A percentile compares a stretch with the other conserved stretches of the same genome.
phyloP scores from a whole-genome alignment of 1,140 invertebrate genomes.

The Cherax quadricarinatus region DNA sequence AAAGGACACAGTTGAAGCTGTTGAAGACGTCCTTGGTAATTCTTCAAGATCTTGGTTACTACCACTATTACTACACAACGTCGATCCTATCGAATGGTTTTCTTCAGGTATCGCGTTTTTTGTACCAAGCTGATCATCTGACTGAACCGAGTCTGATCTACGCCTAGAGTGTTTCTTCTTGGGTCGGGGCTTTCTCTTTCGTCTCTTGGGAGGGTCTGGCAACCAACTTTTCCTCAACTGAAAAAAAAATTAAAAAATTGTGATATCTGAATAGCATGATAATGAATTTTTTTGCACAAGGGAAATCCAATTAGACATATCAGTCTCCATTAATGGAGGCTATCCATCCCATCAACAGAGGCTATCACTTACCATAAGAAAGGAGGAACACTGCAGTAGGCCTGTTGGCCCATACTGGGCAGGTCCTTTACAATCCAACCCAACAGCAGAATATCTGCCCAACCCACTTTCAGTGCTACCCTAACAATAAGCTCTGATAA shows the following conservation, averaged over 20 bases:
- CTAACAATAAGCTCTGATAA: too few relatives aligned
- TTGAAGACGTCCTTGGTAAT: background rate
- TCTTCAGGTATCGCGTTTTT: too few relatives aligned
- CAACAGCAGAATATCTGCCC: too few relatives aligned
- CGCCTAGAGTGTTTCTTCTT: conserved; percentile 38
- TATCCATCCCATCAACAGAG: too few relatives aligned
- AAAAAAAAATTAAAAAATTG: conserved; percentile 23
- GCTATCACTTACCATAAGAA: too few relatives aligned
- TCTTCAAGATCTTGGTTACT: background rate
- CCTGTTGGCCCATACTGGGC: too few relatives aligned
- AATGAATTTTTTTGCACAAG: too few relatives aligned
- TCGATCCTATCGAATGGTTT: background rate
- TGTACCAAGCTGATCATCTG: background rate
- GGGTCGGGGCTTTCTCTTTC: conserved; percentile 51
- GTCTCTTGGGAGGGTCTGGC: conserved; percentile 43
- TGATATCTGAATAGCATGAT: background rate
- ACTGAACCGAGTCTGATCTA: conserved; percentile 23
- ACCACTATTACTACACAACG: background rate
- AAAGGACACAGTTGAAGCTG: conserved; percentile 14
- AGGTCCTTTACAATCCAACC: too few relatives aligned
- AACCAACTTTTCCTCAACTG: conserved; percentile 66
- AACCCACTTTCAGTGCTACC: too few relatives aligned
- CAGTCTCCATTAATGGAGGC: too few relatives aligned
- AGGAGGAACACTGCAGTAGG: too few relatives aligned
- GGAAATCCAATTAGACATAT: too few relatives aligned